These are phyloP conservation scores for Irena cyanogastra DNA, from an alignment of 2,113 vertebrate species.

Conservation along the genomic window DNA sequence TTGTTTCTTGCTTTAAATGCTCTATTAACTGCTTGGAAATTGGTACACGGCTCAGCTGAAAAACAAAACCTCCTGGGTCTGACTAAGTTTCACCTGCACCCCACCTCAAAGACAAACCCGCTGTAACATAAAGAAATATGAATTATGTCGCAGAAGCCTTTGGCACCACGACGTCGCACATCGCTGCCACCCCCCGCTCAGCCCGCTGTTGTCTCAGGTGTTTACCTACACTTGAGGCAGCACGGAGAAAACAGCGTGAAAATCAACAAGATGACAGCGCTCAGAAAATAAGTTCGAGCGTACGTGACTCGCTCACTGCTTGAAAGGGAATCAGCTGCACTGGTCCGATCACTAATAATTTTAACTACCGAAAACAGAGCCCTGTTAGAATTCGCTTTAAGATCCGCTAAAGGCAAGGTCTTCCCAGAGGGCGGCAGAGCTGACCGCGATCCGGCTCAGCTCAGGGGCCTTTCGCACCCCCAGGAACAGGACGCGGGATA, in stretches of 20 bases:
- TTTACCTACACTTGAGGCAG: not conserved
- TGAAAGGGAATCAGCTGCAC: not conserved
- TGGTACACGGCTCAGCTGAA: not conserved
- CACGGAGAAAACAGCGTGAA: not conserved
- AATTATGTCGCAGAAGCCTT: not conserved
- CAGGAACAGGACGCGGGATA: not conserved
- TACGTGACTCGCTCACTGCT: rapidly evolving
- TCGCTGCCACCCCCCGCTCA: too few relatives aligned
- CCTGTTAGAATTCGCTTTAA: rapidly evolving
- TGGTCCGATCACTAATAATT: rapidly evolving
- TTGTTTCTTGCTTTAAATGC: not conserved
- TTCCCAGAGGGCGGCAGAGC: not conserved
- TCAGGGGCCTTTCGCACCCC: not conserved
- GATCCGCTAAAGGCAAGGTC: not conserved
- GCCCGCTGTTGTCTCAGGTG: not conserved
- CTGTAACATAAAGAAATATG: rapidly evolving
- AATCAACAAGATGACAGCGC: not conserved
- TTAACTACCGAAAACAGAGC: not conserved
- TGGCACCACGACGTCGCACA: not conserved
- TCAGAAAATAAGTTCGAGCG: not conserved
- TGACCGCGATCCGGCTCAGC: too few relatives aligned
- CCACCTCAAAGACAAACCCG: not conserved
- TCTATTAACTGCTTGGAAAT: not conserved
- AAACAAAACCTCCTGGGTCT: not conserved
- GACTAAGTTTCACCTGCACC: not conserved